These are phyloP conservation scores for Ischnura elegans DNA, from an alignment of 2,888 invertebrate genomes.

Conservation along the genomic window DNA sequence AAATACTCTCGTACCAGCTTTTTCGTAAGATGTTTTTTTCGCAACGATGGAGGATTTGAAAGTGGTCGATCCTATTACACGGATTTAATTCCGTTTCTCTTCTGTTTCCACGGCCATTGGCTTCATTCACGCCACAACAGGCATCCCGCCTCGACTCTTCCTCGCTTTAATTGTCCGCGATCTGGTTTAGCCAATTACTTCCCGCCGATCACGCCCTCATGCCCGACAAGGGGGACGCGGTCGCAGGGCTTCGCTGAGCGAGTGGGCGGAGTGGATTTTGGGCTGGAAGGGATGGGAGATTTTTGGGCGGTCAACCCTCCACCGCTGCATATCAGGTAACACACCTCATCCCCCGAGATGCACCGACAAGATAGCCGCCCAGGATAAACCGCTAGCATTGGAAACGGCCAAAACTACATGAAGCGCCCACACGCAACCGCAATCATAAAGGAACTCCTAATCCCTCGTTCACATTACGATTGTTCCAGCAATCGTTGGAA, in stretches of 20 bases:
- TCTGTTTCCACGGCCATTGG: not conserved
- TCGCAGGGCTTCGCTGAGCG: too few species aligned
- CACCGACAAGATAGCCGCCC: not conserved
- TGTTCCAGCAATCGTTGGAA: too few species aligned
- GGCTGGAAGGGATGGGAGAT: not conserved
- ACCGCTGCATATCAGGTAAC: not conserved
- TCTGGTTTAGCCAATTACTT: slow-evolving; percentile 17
- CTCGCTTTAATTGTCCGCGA: not conserved
- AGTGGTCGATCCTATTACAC: too few species aligned
- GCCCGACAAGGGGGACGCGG: too few species aligned
- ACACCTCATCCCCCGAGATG: not conserved
- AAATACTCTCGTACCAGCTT: too few species aligned
- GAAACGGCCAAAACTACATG: too few species aligned
- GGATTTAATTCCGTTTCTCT: not conserved
- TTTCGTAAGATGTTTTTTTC: too few species aligned
- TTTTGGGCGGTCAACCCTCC: not conserved
- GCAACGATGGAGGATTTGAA: too few species aligned
- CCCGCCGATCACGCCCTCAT: not conserved
- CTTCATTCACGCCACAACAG: not conserved
- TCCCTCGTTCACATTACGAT: too few species aligned
- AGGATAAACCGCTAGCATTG: slow-evolving; percentile 21
- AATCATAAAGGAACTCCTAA: too few species aligned
- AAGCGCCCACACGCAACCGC: too few species aligned
- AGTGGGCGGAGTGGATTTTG: not conserved
- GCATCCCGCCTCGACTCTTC: not conserved